Conservation (phyloP, 2,888 invertebrate species). For the Ectobius pallidus region DNA sequence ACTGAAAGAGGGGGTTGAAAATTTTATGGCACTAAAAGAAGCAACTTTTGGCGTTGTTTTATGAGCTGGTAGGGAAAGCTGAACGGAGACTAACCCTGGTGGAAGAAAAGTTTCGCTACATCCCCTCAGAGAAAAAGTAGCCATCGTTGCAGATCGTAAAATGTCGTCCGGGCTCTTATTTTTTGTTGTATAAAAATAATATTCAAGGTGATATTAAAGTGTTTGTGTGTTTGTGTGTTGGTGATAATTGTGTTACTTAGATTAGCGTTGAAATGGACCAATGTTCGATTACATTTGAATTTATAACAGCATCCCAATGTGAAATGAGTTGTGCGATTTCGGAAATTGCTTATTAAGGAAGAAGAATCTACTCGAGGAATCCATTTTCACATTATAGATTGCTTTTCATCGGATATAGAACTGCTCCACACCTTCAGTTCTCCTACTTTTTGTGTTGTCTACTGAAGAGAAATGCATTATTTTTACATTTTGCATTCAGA, state of each 20-base stretch:
- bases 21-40: constrained; percentile 33
- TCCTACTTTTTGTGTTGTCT: neutral
- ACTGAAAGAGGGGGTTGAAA: constrained; percentile 35
- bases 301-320: constrained; percentile 14
- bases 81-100: constrained; percentile 16
- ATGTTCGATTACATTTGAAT: constrained; percentile 25
- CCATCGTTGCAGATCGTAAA: constrained; percentile 9
- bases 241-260: constrained; percentile 25
- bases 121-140: constrained; percentile 31
- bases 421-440: neutral
- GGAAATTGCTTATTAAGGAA: constrained; percentile 29
- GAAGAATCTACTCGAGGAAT: constrained; percentile 17
- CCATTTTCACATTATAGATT: constrained; percentile 6
- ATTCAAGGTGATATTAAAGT: constrained; percentile 30
- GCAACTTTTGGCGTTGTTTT: constrained; percentile 38
- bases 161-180: neutral
- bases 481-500: no score
- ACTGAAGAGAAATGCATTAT: no score
- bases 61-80: constrained; percentile 27
- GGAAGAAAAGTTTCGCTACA: constrained; percentile 28
- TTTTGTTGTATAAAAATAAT: constrained; percentile 25
- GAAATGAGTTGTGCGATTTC: constrained; percentile 7
- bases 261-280: constrained; percentile 1
- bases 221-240: constrained; percentile 26
- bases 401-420: neutral